Evolutionary conservation across 2,113 vertebrate genomes (phyloP).

Genomic region (Elachura formosa): DNA sequence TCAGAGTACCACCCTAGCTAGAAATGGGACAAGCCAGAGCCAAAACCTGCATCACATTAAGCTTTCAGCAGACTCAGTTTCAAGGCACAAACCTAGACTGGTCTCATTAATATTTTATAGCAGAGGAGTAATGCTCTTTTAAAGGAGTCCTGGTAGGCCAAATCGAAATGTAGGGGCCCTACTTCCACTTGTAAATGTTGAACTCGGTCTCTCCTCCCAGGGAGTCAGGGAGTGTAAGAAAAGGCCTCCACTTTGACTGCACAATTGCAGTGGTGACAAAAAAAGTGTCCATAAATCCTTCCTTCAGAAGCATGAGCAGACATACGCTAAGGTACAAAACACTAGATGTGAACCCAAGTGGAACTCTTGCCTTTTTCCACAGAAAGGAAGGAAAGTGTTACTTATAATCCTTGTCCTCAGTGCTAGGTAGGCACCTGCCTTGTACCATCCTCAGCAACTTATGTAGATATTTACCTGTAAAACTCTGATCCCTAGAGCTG

Average conservation of each 20-base stretch:
- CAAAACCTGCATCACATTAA: background rate
- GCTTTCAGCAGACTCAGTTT: background rate
- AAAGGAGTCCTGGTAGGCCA: background rate
- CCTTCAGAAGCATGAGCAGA: background rate
- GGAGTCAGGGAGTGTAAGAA: background rate
- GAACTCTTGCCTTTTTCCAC: background rate
- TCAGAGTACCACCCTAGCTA: background rate
- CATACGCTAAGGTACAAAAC: background rate
- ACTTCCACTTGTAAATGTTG: background rate
- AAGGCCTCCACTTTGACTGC: background rate
- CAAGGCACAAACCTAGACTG: background rate
- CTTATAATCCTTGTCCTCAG: background rate
- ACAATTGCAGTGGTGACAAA: background rate
- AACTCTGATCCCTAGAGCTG: background rate
- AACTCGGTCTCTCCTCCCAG: background rate
- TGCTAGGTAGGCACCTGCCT: background rate
- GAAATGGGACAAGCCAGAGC: background rate
- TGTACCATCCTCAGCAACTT: background rate
- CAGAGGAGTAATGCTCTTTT: background rate
- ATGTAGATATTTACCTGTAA: background rate
- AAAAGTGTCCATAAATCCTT: background rate
- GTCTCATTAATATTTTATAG: background rate
- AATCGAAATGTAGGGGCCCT: fast-evolving
- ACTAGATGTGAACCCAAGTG: fast-evolving
- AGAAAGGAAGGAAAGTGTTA: background rate